phyloP scores from a whole-genome alignment of 1,140 invertebrate species.

The Drosophila saltans region DNA sequence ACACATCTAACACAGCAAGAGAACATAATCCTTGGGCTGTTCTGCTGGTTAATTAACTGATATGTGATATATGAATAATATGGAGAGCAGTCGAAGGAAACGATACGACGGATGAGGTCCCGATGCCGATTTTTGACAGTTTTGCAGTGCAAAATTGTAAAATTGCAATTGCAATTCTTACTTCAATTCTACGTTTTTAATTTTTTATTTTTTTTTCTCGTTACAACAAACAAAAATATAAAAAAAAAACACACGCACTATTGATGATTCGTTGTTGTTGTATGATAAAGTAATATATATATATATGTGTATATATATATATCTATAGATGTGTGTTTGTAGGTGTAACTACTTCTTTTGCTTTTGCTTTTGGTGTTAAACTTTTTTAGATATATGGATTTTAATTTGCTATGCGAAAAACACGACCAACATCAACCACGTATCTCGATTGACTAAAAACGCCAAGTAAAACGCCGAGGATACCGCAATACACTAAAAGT shows the following conservation, averaged over 20 bases:
- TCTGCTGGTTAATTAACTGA: conserved; percentile 60
- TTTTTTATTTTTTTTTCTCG: not conserved
- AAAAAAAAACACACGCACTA: conserved; percentile 12
- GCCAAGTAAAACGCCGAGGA: conserved; percentile 82
- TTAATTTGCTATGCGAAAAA: conserved; percentile 75
- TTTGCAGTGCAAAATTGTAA: not conserved
- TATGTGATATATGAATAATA: not conserved
- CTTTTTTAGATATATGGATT: conserved; percentile 25
- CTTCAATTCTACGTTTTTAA: not conserved
- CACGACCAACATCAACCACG: conserved; percentile 83
- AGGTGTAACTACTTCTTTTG: conserved; percentile 27
- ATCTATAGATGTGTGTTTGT: not conserved
- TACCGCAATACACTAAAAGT: conserved; percentile 77
- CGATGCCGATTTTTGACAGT: conserved; percentile 6
- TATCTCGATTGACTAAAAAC: conserved; percentile 83
- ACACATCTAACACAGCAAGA: conserved; percentile 71
- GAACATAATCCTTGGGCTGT: conserved; percentile 83
- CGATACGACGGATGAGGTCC: conserved; percentile 10
- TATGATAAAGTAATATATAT: not conserved
- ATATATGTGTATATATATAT: not conserved
- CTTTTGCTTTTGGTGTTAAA: conserved; percentile 26
- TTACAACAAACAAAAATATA: conserved; percentile 8
- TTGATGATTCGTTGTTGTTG: conserved; percentile 12
- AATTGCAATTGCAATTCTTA: not conserved
- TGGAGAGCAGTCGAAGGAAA: not conserved